Base-by-base conservation (phyloP, 2,113 vertebrate genomes). In the Oxyruncus cristatus region DNA sequence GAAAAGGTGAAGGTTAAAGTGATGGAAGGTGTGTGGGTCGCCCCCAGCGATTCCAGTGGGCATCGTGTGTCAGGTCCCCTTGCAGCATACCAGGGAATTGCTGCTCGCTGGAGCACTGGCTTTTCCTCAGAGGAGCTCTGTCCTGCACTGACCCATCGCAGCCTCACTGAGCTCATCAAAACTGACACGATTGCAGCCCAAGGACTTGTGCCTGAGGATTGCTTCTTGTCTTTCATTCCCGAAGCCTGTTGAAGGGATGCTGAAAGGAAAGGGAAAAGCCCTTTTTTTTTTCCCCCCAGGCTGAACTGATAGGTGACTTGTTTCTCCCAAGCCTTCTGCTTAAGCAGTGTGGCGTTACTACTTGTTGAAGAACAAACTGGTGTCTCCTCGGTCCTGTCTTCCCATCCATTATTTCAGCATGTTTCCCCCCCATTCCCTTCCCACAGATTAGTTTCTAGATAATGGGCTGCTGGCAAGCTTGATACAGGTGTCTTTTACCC, bases 111-210 rank as follows among this genome's bases (percentile, higher is more conserved):
- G 27, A 77, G 83, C 39, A 8, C 24, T 16, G 52, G 32, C 7
- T n/a, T 93, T 89, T 88, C 55, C 47, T 86, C 12, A 6, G 58
- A 92, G 85, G 46, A 93, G 39, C 50, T 91, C 85, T 96, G 76
- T 94, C 93, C 79, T 71, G 47, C 81, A 5, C 44, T 65, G 72
- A 88, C 88, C 90, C 59, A 52, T 80, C 76, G 68, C 47, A 67
- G 47, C 20, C 47, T n/a, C 58, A 24, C 42, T 74, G 49, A 59
- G 85, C 83, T 96, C 91, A 75, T 58, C 80, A 68, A 71, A 92
- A 84, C 56, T 85, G 96, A 89, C 83, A 91, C 28, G 91, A 92
- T 8, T 86, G 73, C 77, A 87, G 85, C 88, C 90, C 12, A 39
- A 93, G 91, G 90, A 93, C 23, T 46, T 92, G 15, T 2, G 37